Conservation (phyloP, 2,797 vertebrate species). For the Artibeus jamaicensis region DNA sequence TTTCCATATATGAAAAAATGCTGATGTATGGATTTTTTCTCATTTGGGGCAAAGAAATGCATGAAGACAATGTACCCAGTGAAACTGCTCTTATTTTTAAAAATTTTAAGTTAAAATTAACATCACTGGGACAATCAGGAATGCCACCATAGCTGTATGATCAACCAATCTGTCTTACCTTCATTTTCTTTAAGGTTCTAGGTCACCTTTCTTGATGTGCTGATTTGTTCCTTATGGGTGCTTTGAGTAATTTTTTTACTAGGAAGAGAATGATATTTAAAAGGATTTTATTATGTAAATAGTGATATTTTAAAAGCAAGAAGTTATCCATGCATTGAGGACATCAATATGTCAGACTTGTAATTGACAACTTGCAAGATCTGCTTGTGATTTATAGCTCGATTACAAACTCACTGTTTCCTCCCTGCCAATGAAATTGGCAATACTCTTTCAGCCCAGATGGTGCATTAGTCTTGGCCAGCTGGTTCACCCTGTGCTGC, state of each 20-base stretch:
- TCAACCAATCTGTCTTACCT: neutral
- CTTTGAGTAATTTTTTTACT: slow-evolving; percentile 44
- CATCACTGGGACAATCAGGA: neutral
- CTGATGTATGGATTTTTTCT: neutral
- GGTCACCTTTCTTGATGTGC: slow-evolving; percentile 23
- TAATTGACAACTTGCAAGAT: slow-evolving; percentile 82
- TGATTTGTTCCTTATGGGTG: slow-evolving; percentile 38
- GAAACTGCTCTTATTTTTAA: slow-evolving; percentile 28
- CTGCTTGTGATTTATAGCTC: slow-evolving; percentile 87
- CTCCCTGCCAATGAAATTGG: slow-evolving; percentile 88
- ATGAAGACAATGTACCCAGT: neutral
- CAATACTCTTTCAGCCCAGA: slow-evolving; percentile 91
- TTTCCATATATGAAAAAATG: neutral
- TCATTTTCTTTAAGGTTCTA: neutral
- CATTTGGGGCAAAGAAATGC: neutral
- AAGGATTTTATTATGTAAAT: slow-evolving; percentile 60
- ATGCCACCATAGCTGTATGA: neutral
- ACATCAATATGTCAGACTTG: slow-evolving; percentile 79
- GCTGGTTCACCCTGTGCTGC: slow-evolving; percentile 85
- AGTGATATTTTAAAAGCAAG: slow-evolving; percentile 69
- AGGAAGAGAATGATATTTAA: slow-evolving; percentile 43
- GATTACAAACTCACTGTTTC: slow-evolving; percentile 88
- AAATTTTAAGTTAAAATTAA: slow-evolving; percentile 10
- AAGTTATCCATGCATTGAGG: slow-evolving; percentile 77
- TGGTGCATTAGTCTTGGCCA: slow-evolving; percentile 93